Conservation (phyloP, 2,113 vertebrate genomes). For the Piaya cayana region DNA sequence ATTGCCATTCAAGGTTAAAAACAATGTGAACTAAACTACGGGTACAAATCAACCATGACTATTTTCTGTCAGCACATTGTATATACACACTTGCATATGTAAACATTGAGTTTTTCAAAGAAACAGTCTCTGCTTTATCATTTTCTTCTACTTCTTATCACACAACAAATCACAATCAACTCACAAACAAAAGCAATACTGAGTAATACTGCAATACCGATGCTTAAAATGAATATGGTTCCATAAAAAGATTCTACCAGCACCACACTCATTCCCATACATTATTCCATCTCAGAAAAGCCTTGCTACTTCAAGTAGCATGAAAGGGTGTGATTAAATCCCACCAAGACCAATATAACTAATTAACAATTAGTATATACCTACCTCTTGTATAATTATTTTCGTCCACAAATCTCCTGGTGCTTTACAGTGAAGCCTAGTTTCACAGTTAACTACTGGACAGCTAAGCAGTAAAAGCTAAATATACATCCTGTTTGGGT, state of each 20-base stretch:
- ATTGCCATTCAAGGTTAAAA: background rate
- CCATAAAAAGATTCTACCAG: background rate
- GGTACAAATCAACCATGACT: background rate
- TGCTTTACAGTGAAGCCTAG: background rate
- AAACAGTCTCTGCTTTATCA: background rate
- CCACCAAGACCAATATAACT: background rate
- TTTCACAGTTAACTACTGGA: background rate
- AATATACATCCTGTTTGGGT: background rate
- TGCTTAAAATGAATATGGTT: background rate
- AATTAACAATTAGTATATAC: background rate
- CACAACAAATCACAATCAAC: background rate
- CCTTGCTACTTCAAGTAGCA: background rate
- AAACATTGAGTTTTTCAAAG: background rate
- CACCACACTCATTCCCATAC: background rate
- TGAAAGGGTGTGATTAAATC: background rate
- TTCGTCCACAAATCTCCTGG: background rate
- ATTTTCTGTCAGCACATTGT: background rate
- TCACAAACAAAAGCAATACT: background rate
- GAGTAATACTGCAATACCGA: background rate
- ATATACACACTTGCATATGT: background rate
- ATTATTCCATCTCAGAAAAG: background rate
- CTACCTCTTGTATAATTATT: background rate
- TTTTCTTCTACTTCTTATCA: background rate
- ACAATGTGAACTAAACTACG: background rate
- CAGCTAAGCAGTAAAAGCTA: background rate